phyloP scores from a whole-genome alignment of 1,140 invertebrate genomes.

The Drosophila gunungcola region DNA sequence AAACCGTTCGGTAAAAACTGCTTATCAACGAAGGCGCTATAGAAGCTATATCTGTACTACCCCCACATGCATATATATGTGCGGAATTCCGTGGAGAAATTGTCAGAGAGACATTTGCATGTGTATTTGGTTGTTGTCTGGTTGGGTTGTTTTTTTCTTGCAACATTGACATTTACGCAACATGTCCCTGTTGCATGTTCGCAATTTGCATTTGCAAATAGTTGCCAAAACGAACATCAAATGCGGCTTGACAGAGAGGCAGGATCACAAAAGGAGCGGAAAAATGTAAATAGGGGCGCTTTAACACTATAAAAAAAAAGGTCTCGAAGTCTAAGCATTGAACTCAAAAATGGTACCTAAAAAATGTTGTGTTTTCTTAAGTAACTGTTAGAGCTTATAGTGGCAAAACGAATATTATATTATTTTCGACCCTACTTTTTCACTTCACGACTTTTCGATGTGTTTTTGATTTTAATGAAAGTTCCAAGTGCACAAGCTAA shows the following conservation, averaged over 20 bases:
- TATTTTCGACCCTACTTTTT: too few species aligned
- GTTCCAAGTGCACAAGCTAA: too few species aligned
- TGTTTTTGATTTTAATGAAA: too few species aligned
- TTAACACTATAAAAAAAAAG: constrained; percentile 3
- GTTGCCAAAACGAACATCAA: constrained; percentile 83
- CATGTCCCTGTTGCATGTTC: constrained; percentile 83
- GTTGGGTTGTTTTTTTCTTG: constrained; percentile 23
- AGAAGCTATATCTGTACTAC: constrained; percentile 31
- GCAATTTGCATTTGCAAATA: constrained; percentile 83
- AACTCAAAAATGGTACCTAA: background rate
- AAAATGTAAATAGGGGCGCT: background rate
- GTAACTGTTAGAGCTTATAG: too few species aligned
- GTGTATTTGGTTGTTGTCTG: constrained; percentile 43
- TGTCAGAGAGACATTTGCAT: constrained; percentile 47
- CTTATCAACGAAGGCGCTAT: constrained; percentile 51
- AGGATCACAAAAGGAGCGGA: background rate
- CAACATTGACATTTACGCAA: constrained; percentile 80
- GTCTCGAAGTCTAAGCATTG: too few species aligned
- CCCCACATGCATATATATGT: constrained; percentile 2
- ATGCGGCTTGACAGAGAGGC: constrained; percentile 56
- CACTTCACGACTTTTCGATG: too few species aligned
- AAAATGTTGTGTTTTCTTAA: background rate
- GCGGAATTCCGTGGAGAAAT: constrained; percentile 22
- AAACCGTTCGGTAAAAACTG: constrained; percentile 20
- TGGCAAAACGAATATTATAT: too few species aligned